Percentiles rank a stretch among this genome's conserved stretches.
Conservation (phyloP, 2,797 vertebrate species). For the Tapirus indicus region DNA sequence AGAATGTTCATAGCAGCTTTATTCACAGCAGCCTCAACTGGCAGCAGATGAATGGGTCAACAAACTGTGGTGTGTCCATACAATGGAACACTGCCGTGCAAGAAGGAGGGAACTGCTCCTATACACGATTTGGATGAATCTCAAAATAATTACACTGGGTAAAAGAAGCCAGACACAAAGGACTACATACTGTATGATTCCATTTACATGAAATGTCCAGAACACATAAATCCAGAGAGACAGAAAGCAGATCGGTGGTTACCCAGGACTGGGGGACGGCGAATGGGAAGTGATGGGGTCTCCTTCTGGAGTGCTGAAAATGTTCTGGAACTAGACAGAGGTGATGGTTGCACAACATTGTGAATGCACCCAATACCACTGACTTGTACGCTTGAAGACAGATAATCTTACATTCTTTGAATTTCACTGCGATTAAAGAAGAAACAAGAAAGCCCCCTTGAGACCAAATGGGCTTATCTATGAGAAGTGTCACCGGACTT, state of each 20-base stretch:
- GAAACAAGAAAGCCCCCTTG: background rate
- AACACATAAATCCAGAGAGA: background rate
- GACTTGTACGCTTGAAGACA: background rate
- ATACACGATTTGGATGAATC: background rate
- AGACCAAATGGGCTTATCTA: background rate
- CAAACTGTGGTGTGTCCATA: background rate
- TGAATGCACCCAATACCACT: background rate
- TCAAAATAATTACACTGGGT: background rate
- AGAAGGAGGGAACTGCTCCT: background rate
- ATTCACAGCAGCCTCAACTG: background rate
- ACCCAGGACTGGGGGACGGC: background rate
- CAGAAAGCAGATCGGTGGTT: background rate
- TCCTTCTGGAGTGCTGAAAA: background rate
- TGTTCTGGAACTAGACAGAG: background rate
- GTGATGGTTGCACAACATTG: background rate
- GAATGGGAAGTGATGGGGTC: background rate
- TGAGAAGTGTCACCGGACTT: slow-evolving; percentile 9
- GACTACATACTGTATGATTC: background rate
- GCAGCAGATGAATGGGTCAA: background rate
- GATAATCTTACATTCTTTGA: background rate
- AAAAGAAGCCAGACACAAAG: background rate
- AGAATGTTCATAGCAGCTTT: background rate
- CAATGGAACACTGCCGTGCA: background rate
- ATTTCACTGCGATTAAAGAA: background rate
- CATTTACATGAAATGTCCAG: background rate